Conservation (phyloP, 2,888 invertebrate species). For the Hypomecis atomaria region DNA sequence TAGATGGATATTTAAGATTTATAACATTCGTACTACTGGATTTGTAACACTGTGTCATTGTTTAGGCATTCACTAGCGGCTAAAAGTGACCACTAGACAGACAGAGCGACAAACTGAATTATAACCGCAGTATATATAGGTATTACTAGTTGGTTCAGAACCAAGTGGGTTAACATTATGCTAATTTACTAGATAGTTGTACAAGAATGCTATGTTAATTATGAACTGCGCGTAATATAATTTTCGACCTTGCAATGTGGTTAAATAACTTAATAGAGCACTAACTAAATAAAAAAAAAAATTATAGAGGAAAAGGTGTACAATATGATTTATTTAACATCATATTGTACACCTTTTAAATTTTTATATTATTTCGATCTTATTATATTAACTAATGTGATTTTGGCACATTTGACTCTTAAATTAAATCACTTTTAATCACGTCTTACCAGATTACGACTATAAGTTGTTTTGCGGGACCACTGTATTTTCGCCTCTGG, state of each 20-base stretch:
- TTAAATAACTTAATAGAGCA: conserved; percentile 25
- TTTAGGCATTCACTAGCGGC: conserved; percentile 3
- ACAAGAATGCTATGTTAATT: conserved; percentile 50
- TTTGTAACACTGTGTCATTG: not conserved
- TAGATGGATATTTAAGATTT: no score
- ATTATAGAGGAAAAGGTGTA: no score
- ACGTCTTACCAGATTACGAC: no score
- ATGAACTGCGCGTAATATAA: conserved; percentile 45
- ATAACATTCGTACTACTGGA: not conserved
- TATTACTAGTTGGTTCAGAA: conserved; percentile 17
- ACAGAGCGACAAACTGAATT: conserved; percentile 41
- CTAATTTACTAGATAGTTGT: conserved; percentile 55
- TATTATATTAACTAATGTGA: no score
- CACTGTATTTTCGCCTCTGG: no score
- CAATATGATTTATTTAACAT: no score
- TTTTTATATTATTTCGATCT: no score
- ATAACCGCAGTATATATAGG: conserved; percentile 29
- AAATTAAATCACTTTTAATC: no score
- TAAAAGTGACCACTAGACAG: conserved; percentile 26
- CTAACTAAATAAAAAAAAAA: no score
- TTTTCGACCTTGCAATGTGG: conserved; percentile 45
- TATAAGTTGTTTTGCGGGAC: no score
- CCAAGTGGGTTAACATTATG: conserved; percentile 54
- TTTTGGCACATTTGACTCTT: no score
- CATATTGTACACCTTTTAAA: no score